A percentile compares a stretch with the other conserved stretches of the same genome.
Conservation (phyloP, 2,888 invertebrate genomes). For the Willowsia nigromaculata region DNA sequence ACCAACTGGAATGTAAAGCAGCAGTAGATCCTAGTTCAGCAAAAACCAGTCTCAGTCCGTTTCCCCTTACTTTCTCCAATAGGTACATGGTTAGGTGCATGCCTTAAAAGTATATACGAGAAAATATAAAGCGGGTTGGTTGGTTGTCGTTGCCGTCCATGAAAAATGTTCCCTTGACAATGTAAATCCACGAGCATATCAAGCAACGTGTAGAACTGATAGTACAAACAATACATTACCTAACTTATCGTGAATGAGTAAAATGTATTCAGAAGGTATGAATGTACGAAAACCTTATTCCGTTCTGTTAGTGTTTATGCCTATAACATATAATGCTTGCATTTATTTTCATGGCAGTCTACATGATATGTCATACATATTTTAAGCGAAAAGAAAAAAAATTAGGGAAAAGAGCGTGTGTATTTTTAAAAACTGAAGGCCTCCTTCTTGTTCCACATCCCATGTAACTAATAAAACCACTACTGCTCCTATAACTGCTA, state of each 20-base stretch:
- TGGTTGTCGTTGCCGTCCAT: neutral
- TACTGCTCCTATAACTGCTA: neutral
- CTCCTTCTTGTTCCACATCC: neutral
- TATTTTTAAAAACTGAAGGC: constrained; percentile 19
- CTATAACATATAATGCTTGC: neutral
- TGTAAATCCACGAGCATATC: neutral
- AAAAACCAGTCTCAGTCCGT: neutral
- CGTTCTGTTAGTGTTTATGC: neutral
- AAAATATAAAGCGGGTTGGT: neutral
- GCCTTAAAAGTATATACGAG: neutral
- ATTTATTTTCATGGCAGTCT: neutral
- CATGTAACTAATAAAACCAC: neutral
- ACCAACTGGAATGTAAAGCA: neutral
- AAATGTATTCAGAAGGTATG: neutral
- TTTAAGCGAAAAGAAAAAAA: too few relatives aligned
- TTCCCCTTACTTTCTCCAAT: neutral
- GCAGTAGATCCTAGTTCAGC: neutral
- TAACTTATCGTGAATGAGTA: constrained; percentile 6
- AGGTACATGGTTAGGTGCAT: neutral
- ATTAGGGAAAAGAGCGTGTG: neutral
- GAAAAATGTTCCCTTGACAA: neutral
- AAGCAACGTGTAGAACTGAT: neutral
- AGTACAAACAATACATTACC: neutral
- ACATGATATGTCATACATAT: neutral
- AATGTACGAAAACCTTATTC: neutral